These are phyloP conservation scores for Brenthis daphne DNA, from an alignment of 2,888 invertebrate species.

Conservation along the genomic window DNA sequence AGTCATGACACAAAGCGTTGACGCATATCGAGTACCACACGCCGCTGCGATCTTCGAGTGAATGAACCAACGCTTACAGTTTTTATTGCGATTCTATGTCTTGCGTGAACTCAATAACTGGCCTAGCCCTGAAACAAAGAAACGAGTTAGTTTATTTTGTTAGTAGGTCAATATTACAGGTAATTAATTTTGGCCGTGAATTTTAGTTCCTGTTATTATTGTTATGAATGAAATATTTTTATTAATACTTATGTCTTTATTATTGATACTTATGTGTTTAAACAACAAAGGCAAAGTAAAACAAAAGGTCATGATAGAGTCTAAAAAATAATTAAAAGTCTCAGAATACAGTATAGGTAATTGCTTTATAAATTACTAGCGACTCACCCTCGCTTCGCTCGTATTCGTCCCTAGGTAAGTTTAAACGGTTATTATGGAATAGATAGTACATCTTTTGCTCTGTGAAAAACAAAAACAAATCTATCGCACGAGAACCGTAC, in stretches of 20 bases:
- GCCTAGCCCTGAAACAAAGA: constrained; percentile 51
- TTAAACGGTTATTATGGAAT: too few relatives aligned
- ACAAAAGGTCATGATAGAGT: not conserved
- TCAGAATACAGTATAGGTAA: too few relatives aligned
- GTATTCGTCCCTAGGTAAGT: too few relatives aligned
- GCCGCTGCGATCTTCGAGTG: constrained; percentile 49
- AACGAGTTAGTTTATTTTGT: constrained; percentile 34
- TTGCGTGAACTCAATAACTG: constrained; percentile 40
- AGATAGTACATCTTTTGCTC: too few relatives aligned
- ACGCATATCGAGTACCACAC: constrained; percentile 55
- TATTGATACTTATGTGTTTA: not conserved
- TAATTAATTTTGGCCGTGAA: constrained; percentile 40
- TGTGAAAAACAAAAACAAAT: too few relatives aligned
- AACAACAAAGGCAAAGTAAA: not conserved
- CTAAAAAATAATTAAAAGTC: not conserved
- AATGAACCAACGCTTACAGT: constrained; percentile 47
- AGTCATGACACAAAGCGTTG: constrained; percentile 51
- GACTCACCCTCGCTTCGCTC: too few relatives aligned
- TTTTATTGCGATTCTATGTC: constrained; percentile 32
- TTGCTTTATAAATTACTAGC: too few relatives aligned
- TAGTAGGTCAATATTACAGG: constrained; percentile 37
- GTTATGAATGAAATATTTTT: constrained; percentile 21
- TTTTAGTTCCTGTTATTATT: constrained; percentile 18
- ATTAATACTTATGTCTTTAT: not conserved
- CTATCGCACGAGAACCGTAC: too few relatives aligned